A percentile compares a stretch with the other conserved stretches of the same genome.
Evolutionary conservation across 2,113 vertebrate genomes (phyloP).

Genomic region (Onychorhynchus coronatus): DNA sequence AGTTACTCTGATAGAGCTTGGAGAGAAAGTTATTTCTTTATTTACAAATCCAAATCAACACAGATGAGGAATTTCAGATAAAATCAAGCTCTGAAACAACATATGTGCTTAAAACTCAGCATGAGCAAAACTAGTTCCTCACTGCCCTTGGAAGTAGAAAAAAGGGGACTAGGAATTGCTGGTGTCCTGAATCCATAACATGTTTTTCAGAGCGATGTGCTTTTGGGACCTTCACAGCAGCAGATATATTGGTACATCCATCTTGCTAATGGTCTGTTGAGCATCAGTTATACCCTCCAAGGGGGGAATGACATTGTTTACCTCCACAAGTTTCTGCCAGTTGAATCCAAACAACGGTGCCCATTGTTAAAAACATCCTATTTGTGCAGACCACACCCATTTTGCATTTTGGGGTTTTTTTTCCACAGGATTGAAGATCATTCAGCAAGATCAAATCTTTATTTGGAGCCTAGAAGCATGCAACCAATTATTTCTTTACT

Average conservation of each 20-base stretch:
- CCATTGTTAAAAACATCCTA: background rate
- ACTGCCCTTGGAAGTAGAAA: background rate
- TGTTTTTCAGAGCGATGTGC: constrained; percentile 35
- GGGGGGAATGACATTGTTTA: constrained; percentile 15
- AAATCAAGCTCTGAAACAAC: background rate
- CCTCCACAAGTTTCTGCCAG: background rate
- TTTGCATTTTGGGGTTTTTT: background rate
- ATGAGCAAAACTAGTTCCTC: background rate
- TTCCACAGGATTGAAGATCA: background rate
- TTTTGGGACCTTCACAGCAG: constrained; percentile 51
- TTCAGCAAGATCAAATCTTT: background rate
- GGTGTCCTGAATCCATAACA: background rate
- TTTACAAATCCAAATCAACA: background rate
- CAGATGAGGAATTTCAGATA: background rate
- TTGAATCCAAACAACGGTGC: background rate
- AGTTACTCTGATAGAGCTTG: background rate
- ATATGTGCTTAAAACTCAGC: background rate
- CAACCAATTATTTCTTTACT: background rate
- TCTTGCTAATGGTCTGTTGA: constrained; percentile 54
- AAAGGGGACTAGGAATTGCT: background rate
- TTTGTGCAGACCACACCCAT: background rate
- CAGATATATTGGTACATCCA: constrained; percentile 56
- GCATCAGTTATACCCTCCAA: constrained; percentile 46
- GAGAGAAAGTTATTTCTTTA: background rate
- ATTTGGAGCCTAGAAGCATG: background rate